phyloP scores from a whole-genome alignment of 2,888 invertebrate species.

The Apamea monoglypha region DNA sequence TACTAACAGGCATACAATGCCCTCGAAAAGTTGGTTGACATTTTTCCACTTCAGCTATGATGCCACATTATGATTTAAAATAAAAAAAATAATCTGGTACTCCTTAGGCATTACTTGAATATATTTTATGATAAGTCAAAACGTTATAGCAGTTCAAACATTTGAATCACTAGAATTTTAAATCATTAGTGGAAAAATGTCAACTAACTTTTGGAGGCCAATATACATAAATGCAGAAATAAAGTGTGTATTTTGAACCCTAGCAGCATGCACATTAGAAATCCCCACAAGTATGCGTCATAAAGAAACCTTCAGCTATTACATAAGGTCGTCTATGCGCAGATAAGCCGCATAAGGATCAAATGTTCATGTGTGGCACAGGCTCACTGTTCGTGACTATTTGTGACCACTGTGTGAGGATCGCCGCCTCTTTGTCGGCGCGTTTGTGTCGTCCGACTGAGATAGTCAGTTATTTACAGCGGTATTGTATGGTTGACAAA shows the following conservation, averaged over 20 bases:
- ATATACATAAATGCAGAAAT: no score
- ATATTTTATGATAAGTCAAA: no score
- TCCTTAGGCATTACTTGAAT: no score
- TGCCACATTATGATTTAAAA: no score
- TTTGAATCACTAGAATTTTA: no score
- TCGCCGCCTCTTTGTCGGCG: slow-evolving; percentile 70
- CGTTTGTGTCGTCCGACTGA: slow-evolving; percentile 63
- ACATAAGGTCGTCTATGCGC: slow-evolving; percentile 18
- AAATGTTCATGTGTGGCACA: slow-evolving; percentile 66
- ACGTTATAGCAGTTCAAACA: no score
- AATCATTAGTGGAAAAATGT: no score
- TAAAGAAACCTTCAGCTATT: slow-evolving; percentile 17
- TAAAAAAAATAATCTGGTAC: no score
- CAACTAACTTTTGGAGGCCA: no score
- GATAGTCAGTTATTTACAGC: slow-evolving; percentile 61
- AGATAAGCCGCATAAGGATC: slow-evolving; percentile 58
- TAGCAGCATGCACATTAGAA: neutral
- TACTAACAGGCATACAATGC: no score
- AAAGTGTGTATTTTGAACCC: neutral
- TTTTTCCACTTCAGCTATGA: no score
- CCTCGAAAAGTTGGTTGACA: no score
- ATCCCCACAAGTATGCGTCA: slow-evolving; percentile 9
- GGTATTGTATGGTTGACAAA: slow-evolving; percentile 49
- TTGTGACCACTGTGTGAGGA: slow-evolving; percentile 67
- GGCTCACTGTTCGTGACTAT: slow-evolving; percentile 26